Conservation (phyloP, 2,797 vertebrate genomes). For the Spinibarbus caldwelli region DNA sequence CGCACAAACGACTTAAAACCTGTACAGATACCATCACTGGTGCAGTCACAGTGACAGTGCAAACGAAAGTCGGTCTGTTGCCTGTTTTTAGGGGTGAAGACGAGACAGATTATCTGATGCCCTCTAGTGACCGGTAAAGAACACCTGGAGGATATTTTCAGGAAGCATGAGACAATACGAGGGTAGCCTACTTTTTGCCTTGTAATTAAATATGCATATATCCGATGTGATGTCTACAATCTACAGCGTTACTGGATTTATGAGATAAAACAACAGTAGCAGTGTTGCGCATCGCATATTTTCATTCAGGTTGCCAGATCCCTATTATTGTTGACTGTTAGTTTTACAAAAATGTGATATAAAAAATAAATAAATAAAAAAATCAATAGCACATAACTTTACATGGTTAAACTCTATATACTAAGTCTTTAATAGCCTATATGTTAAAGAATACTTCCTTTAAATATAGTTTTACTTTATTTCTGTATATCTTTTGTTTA, state of each 20-base stretch:
- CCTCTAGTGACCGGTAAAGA: constrained; percentile 27
- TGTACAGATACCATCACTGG: constrained; percentile 36
- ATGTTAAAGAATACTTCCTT: neutral
- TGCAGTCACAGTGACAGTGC: neutral
- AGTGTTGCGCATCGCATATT: neutral
- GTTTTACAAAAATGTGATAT: neutral
- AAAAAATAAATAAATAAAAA: neutral
- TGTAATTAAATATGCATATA: neutral
- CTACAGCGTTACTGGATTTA: too few relatives aligned
- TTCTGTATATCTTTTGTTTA: neutral
- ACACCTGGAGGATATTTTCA: neutral
- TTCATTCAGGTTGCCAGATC: neutral
- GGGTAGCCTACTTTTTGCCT: neutral
- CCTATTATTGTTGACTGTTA: neutral
- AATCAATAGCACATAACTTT: too few relatives aligned
- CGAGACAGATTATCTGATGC: neutral
- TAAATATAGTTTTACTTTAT: neutral
- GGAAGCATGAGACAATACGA: neutral
- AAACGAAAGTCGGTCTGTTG: neutral
- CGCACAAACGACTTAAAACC: constrained; percentile 25
- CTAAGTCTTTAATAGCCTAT: neutral
- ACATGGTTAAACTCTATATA: neutral
- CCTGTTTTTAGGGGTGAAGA: neutral
- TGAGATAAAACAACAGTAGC: neutral
- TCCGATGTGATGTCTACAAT: neutral